Evolutionary conservation across 1,140 invertebrate genomes (phyloP), one percentile per base, ranked within the genome.

Genomic region (Drosophila azteca): DNA sequence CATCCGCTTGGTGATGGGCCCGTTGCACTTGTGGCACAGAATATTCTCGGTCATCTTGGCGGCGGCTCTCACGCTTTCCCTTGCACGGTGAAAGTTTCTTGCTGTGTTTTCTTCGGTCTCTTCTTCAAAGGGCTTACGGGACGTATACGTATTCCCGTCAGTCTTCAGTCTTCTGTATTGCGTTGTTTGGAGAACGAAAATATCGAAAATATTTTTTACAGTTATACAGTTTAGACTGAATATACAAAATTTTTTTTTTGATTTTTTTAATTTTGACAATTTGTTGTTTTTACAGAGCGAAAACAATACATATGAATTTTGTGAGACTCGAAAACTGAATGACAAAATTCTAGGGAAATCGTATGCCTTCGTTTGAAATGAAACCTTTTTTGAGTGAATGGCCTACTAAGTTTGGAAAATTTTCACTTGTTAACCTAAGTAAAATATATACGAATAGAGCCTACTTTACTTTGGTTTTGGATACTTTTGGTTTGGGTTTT

Each of bases 11-110:
- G 79, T 83, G 46, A 91, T 91, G 15, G 72, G 57, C 64, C 84
- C 77, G n/a, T 91, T 90, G 78, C 90, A 91, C 48, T 90, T 89
- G 70, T 87, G 72, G 59, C 90, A 91, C 17, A 90, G 62, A 48
- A 73, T 60, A 6, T 68, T 51, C 6, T 72, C 82, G 39, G 48
- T 64, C 78, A 78, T 85, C 24, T 57, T 68, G 49, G 35, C n/a
- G 7, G 17, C 1, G 6, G 9, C 13, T 5, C 13, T 1, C 2
- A 13, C 11, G 17, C 22, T 17, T 39, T 41, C 31, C 39, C 35
- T 13, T 13, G 35, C 11, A 13, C 35, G 8, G 31, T 9, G 3
- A 39, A 39, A 1, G 3, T 39, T 3, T 4, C 11, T 39, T 39
- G 0, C 35, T 13, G 35, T 13, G 0, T 26, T 5, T 26, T 26